Base-by-base conservation (phyloP, 2,888 invertebrate genomes). In the Ornithoptera alexandrae region DNA sequence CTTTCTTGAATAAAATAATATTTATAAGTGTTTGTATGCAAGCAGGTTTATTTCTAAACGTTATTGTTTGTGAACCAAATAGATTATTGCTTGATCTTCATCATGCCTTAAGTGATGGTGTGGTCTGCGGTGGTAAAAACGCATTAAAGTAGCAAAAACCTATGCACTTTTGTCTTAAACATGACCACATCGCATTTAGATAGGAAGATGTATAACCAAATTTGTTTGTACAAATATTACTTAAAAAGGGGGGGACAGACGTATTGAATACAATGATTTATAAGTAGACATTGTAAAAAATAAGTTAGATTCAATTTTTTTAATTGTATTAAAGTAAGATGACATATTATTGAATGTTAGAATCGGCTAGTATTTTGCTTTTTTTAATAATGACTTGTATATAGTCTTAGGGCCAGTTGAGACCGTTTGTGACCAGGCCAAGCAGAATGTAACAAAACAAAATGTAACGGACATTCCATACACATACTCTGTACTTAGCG, bases 251-350 rank as follows among this genome's bases (percentile, higher is more conserved):
- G 84, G 79, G 59, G 79, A 71, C 78, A 73, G 76, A 74, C 74
- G 74, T 71, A 79, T 81, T 83, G 75, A 77, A 79, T 76, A 39
- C 39, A 39, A 39, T 39, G 72, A 76, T 68, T 74, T 84, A 83
- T 84, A 80, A 77, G 76, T 83, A 80, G 74, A 74, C 74, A 74
- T 74, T 74, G 65, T 76, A 76, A 87, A 85, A 85, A 82, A 85
- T 89, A 89, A 83, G 81, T 86, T 85, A 89, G 85, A 76, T 74
- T 83, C 81, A 82, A 81, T 84, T 82, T 82, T 82, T 68, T 81
- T 81, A 84, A 84, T 84, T 86, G 76, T 83, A 77, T 75, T 78
- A 74, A 74, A 67, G 67, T 80, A 79, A 80, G 81, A 75, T 71
- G 70, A 72, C 78, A 76, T 77, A 77, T 79, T 78, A 74, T 77